These are phyloP conservation scores for Chorisops tibialis DNA, from an alignment of 2,888 invertebrate species.

Conservation along the genomic window DNA sequence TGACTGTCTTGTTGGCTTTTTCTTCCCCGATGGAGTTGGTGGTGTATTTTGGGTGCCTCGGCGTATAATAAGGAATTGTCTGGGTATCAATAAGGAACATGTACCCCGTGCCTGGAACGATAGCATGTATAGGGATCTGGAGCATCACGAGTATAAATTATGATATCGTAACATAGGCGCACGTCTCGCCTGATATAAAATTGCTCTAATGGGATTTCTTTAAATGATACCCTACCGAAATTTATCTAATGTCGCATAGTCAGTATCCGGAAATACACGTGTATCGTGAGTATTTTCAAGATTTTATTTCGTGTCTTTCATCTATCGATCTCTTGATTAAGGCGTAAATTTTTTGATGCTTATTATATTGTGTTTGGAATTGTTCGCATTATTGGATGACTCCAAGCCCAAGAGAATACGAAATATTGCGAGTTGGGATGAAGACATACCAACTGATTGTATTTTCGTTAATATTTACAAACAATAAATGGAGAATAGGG, in stretches of 20 bases:
- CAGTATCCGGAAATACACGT: too few relatives aligned
- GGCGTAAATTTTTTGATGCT: neutral
- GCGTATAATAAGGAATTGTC: neutral
- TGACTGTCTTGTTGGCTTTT: constrained; percentile 10
- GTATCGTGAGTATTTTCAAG: neutral
- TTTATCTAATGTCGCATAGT: constrained; percentile 5
- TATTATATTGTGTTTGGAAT: too few relatives aligned
- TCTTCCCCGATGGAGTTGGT: constrained; percentile 13
- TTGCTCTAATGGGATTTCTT: constrained; percentile 36
- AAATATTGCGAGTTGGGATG: too few relatives aligned
- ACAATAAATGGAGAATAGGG: too few relatives aligned
- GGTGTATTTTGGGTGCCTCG: neutral
- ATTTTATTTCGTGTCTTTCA: neutral
- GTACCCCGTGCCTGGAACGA: neutral
- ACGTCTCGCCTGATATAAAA: constrained; percentile 33
- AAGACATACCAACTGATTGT: too few relatives aligned
- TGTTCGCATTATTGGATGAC: too few relatives aligned
- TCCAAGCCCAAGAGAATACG: too few relatives aligned
- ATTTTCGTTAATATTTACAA: too few relatives aligned
- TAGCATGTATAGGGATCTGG: neutral
- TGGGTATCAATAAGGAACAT: neutral
- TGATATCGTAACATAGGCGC: constrained; percentile 29
- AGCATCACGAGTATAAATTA: constrained; percentile 30
- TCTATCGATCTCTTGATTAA: neutral
- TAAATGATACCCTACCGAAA: constrained; percentile 30